Evolutionary conservation across 2,888 invertebrate species (phyloP).

Genomic region (Sminthurides aquaticus): DNA sequence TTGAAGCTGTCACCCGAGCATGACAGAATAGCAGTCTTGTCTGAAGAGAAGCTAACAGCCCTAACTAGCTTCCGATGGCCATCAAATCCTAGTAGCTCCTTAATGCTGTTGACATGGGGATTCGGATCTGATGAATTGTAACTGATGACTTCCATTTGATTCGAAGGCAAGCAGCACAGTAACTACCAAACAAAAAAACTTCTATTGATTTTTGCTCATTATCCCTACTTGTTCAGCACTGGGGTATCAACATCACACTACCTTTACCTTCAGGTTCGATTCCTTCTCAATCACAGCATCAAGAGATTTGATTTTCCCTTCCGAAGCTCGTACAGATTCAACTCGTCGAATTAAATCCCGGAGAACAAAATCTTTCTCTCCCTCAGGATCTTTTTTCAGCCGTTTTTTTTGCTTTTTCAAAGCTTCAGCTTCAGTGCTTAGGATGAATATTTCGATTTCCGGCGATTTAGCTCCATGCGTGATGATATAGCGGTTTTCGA

Average conservation of each 20-base stretch:
- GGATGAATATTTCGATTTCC: slow-evolving; percentile 68
- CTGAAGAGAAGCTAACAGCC: slow-evolving; percentile 79
- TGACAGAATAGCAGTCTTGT: slow-evolving; percentile 77
- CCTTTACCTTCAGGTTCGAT: slow-evolving; percentile 58
- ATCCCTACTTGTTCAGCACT: no score
- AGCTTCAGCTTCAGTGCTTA: slow-evolving; percentile 69
- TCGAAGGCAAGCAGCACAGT: slow-evolving; percentile 39
- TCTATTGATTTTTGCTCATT: slow-evolving; percentile 6
- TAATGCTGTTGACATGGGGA: background rate
- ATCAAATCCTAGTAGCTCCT: slow-evolving; percentile 45
- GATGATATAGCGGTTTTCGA: slow-evolving; percentile 31
- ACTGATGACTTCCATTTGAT: slow-evolving; percentile 36
- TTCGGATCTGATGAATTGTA: slow-evolving; percentile 6
- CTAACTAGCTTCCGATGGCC: slow-evolving; percentile 89
- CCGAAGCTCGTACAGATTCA: slow-evolving; percentile 44
- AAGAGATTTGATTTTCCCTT: slow-evolving; percentile 56
- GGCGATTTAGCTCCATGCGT: slow-evolving; percentile 32
- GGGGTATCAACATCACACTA: no score
- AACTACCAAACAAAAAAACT: slow-evolving; percentile 28
- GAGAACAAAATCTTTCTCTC: slow-evolving; percentile 28
- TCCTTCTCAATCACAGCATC: slow-evolving; percentile 63
- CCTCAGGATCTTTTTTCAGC: slow-evolving; percentile 60
- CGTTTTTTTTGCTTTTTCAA: slow-evolving; percentile 64
- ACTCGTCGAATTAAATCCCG: slow-evolving; percentile 36
- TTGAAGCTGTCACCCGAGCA: slow-evolving; percentile 82